Evolutionary conservation across 2,797 vertebrate genomes (phyloP).

Genomic region (Cottoperca gobio): DNA sequence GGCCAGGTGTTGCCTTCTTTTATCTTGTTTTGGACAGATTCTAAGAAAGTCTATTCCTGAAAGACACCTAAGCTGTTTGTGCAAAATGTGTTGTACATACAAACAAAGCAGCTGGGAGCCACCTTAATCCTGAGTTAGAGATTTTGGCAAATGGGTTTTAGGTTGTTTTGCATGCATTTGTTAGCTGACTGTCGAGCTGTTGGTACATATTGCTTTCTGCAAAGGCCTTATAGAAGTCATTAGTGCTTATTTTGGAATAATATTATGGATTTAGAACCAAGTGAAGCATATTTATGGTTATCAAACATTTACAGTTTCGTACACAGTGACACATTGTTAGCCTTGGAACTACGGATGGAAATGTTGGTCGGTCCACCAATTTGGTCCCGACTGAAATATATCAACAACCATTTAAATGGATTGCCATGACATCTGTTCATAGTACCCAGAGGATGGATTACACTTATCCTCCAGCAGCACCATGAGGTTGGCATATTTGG

Average conservation of each 20-base stretch:
- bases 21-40: not conserved
- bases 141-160: not conserved
- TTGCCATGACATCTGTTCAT: not conserved
- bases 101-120: slow-evolving; percentile 4
- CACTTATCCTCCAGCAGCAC: too few relatives aligned
- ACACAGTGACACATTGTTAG: not conserved
- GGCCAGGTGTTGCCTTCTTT: not conserved
- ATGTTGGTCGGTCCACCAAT: not conserved
- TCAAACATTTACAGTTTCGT: not conserved
- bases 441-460: too few relatives aligned
- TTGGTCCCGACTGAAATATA: not conserved
- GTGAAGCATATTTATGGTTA: not conserved
- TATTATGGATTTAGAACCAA: not conserved
- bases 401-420: too few relatives aligned
- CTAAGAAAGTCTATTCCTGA: not conserved
- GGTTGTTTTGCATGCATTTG: not conserved
- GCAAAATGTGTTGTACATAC: not conserved
- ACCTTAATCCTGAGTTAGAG: not conserved
- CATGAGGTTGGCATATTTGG: too few relatives aligned
- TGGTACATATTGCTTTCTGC: not conserved
- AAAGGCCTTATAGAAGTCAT: not conserved
- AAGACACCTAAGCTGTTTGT: not conserved
- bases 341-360: not conserved
- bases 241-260: too few relatives aligned
- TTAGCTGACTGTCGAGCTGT: not conserved